A percentile compares a stretch with the other conserved stretches of the same genome.
Conservation (phyloP, 2,888 invertebrate species). For the Sussaba pulchella region DNA sequence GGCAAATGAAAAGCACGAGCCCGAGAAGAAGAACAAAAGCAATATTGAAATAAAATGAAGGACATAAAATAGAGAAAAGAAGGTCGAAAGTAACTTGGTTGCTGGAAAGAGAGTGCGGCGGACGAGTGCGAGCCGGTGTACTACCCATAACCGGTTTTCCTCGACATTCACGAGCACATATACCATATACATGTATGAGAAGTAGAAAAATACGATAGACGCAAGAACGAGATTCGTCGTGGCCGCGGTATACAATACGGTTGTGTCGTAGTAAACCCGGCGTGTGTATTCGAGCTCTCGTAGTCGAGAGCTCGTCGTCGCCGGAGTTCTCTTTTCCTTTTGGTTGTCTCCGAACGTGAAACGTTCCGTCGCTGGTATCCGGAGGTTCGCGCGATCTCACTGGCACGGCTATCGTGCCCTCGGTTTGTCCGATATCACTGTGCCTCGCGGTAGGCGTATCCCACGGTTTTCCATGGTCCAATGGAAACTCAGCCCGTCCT, state of each 20-base stretch:
- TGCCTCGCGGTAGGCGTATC: conserved; percentile 80
- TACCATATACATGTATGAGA: not conserved
- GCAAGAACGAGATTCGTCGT: conserved; percentile 10
- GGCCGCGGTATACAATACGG: too few relatives aligned
- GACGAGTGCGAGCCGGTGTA: conserved; percentile 4
- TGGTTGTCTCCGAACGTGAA: conserved; percentile 34
- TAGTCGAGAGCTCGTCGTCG: conserved; percentile 44
- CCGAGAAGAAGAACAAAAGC: too few relatives aligned
- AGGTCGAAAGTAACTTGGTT: conserved; percentile 35
- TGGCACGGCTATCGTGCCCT: conserved; percentile 28
- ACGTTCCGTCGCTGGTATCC: conserved; percentile 41
- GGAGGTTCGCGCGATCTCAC: conserved; percentile 45
- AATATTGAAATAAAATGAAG: too few relatives aligned
- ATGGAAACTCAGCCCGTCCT: conserved; percentile 80
- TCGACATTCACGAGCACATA: conserved; percentile 49
- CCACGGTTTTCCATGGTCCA: conserved; percentile 76
- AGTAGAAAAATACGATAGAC: conserved; percentile 48
- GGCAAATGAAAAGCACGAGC: too few relatives aligned
- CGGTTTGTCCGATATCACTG: conserved; percentile 43
- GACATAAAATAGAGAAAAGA: conserved; percentile 15
- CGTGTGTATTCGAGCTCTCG: conserved; percentile 44
- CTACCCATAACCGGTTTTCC: conserved; percentile 59
- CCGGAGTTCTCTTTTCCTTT: conserved; percentile 1
- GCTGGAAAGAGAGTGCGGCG: conserved; percentile 32
- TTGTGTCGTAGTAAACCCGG: too few relatives aligned